phyloP scores from a whole-genome alignment of 53 echinoderm and acorn worm genomes.

The Holothuria leucospilota region DNA sequence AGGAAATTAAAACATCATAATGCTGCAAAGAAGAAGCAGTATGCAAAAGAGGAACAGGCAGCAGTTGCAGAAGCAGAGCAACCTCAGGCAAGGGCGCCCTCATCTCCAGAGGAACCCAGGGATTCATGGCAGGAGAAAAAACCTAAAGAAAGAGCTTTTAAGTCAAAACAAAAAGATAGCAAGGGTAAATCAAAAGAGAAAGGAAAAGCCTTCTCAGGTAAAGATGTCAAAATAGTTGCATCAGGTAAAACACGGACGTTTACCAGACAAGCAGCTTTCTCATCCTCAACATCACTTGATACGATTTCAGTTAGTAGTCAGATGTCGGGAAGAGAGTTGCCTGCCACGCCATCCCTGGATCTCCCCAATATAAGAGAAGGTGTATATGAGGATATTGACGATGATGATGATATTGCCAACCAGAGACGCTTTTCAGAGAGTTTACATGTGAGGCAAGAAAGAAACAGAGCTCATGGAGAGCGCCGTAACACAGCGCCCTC shows the following conservation, averaged over 20 bases:
- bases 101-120: not conserved
- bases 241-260: too few relatives aligned
- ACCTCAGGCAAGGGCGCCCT: too few relatives aligned
- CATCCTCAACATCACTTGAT: not conserved
- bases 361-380: too few relatives aligned
- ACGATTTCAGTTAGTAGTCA: too few relatives aligned
- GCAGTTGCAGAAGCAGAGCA: too few relatives aligned
- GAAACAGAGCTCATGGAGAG: not conserved
- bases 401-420: too few relatives aligned
- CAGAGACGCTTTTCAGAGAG: too few relatives aligned
- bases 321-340: too few relatives aligned
- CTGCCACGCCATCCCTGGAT: too few relatives aligned
- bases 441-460: not conserved
- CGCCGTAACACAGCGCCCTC: constrained; percentile 34
- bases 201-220: not conserved
- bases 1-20: constrained; percentile 31
- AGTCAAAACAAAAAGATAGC: not conserved
- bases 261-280: too few relatives aligned
- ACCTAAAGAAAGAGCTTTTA: not conserved
- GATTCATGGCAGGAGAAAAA: not conserved
- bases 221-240: too few relatives aligned
- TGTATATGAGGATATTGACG: too few relatives aligned
- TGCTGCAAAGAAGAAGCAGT: constrained; percentile 22
- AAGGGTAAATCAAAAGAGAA: constrained; percentile 22
- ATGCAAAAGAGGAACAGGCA: constrained; percentile 1